Evolutionary conservation across 64 coral and sea anemone genomes (phyloP).

Genomic region (Acropora yongei): DNA sequence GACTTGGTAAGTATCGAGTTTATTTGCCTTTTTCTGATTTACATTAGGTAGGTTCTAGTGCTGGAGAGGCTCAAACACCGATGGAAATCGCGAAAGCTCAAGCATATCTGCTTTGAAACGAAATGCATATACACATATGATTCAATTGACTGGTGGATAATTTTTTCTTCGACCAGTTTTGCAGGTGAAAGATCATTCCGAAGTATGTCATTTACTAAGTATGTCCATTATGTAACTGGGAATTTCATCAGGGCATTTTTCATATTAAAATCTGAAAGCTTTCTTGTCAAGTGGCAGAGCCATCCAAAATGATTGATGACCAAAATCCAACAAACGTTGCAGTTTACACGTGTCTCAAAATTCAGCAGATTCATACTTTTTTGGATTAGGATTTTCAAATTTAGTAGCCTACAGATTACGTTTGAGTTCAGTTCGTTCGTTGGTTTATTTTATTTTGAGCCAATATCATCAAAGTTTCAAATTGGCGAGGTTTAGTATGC

Average conservation of each 20-base stretch:
- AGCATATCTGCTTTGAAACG: background rate
- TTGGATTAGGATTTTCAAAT: background rate
- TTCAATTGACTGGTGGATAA: no score
- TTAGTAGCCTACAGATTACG: background rate
- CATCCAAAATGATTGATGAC: conserved; percentile 47
- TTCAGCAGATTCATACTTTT: background rate
- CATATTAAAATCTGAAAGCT: conserved; percentile 25
- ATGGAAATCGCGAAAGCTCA: conserved; percentile 24
- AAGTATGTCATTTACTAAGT: background rate
- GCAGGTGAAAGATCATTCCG: conserved; percentile 28
- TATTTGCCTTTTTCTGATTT: conserved; percentile 31
- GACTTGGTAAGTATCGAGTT: conserved; percentile 2
- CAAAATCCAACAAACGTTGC: background rate
- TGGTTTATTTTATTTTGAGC: background rate
- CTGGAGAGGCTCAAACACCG: conserved; percentile 5
- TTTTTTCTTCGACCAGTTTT: background rate
- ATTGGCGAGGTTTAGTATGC: background rate
- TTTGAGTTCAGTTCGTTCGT: background rate
- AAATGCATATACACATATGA: background rate
- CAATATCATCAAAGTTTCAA: background rate
- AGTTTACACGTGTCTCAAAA: background rate
- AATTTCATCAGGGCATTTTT: conserved; percentile 58
- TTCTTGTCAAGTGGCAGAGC: conserved; percentile 41
- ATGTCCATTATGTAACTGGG: background rate
- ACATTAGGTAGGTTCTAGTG: conserved; percentile 21